Percentiles rank a stretch among this genome's conserved stretches.
phyloP scores from a whole-genome alignment of 53 echinoderm and acorn worm species.

The Paelopatides confundens region DNA sequence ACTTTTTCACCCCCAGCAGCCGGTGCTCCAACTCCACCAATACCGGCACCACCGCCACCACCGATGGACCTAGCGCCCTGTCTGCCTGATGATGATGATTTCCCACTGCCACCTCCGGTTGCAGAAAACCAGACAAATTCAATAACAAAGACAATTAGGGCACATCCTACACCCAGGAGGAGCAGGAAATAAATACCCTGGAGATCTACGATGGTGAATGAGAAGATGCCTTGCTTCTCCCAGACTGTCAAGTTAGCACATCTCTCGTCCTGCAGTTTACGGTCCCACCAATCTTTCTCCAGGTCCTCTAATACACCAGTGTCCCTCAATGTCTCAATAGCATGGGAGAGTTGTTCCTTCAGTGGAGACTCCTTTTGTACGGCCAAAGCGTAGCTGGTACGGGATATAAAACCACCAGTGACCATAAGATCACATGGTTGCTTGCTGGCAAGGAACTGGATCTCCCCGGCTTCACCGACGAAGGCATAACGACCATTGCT shows the following conservation, averaged over 20 bases:
- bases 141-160: slow-evolving; percentile 70
- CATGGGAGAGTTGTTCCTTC: slow-evolving; percentile 79
- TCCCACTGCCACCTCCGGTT: slow-evolving; percentile 38
- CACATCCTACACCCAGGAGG: slow-evolving; percentile 73
- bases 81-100: background rate
- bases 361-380: slow-evolving; percentile 89
- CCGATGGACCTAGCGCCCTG: slow-evolving; percentile 10
- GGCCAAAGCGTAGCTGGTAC: slow-evolving; percentile 93
- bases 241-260: slow-evolving; percentile 90
- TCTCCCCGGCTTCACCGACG: slow-evolving; percentile 87
- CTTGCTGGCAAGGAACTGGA: slow-evolving; percentile 84
- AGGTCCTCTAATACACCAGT: slow-evolving; percentile 89
- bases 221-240: slow-evolving; percentile 91
- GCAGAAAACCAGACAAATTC: slow-evolving; percentile 66
- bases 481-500: slow-evolving; percentile 87
- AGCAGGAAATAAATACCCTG: slow-evolving; percentile 89
- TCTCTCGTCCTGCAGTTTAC: slow-evolving; percentile 52
- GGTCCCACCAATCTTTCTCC: slow-evolving; percentile 96
- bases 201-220: slow-evolving; percentile 87
- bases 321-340: slow-evolving; percentile 94
- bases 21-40: slow-evolving; percentile 20
- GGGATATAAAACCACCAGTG: slow-evolving; percentile 78
- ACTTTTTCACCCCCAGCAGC: slow-evolving; percentile 36
- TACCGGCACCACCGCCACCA: slow-evolving; percentile 13
- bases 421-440: slow-evolving; percentile 85